These are phyloP conservation scores for Hiodon tergisus DNA, from an alignment of 2,113 vertebrate genomes.

Conservation along the genomic window DNA sequence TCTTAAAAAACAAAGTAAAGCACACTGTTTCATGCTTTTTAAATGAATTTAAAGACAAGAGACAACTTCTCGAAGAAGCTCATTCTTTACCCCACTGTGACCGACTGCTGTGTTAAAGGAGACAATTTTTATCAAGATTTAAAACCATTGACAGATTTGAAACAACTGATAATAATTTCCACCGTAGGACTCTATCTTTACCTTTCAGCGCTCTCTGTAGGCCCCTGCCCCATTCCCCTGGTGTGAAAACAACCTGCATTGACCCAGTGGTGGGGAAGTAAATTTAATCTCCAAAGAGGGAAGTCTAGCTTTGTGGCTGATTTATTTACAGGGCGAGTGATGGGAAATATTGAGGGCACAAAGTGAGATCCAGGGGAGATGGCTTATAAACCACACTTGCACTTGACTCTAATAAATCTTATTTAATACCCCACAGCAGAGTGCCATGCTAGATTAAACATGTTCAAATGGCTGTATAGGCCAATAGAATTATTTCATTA, in stretches of 20 bases:
- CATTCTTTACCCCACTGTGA: no score
- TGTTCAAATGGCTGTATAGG: slow-evolving; percentile 28
- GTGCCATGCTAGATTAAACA: slow-evolving; percentile 32
- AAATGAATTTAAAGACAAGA: no score
- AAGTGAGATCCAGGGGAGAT: slow-evolving; percentile 52
- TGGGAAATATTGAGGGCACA: slow-evolving; percentile 41
- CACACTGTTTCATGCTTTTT: no score
- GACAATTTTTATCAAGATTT: background rate
- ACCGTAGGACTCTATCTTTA: background rate
- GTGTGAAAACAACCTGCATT: slow-evolving; percentile 43
- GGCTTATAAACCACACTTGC: slow-evolving; percentile 49
- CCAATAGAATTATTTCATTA: slow-evolving; percentile 31
- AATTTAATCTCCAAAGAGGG: slow-evolving; percentile 54
- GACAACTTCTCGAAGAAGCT: no score
- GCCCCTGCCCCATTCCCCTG: slow-evolving; percentile 25
- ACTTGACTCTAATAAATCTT: slow-evolving; percentile 50
- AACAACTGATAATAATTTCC: background rate
- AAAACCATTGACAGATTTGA: background rate
- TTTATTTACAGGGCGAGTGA: slow-evolving; percentile 58
- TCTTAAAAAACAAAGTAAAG: background rate
- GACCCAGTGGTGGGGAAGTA: slow-evolving; percentile 41
- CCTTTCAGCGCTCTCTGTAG: slow-evolving; percentile 24
- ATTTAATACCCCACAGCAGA: slow-evolving; percentile 46
- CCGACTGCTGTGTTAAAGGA: no score
- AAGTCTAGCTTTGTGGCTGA: slow-evolving; percentile 44